phyloP scores from a whole-genome alignment of 2,888 invertebrate genomes.

The Matsumyia berberina region DNA sequence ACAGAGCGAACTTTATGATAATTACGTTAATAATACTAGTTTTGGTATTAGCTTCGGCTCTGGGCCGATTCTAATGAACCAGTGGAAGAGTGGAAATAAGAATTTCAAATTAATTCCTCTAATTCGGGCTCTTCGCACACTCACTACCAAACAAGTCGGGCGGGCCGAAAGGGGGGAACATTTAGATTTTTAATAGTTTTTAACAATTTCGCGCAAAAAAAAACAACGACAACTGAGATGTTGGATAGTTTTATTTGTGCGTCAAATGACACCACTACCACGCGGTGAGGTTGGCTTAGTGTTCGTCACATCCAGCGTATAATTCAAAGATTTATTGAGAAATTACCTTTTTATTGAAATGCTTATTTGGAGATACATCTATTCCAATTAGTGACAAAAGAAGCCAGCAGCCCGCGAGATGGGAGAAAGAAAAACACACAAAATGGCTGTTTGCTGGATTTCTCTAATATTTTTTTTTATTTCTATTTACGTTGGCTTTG shows the following conservation, averaged over 20 bases:
- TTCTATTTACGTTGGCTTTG: slow-evolving; percentile 15
- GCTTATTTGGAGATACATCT: slow-evolving; percentile 67
- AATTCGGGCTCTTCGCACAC: slow-evolving; percentile 3
- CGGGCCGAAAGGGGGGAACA: slow-evolving; percentile 1
- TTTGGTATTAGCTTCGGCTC: slow-evolving; percentile 20
- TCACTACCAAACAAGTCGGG: slow-evolving; percentile 13
- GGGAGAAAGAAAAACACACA: not conserved
- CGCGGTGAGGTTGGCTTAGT: slow-evolving; percentile 2
- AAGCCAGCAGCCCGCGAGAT: not conserved
- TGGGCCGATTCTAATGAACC: slow-evolving; percentile 5
- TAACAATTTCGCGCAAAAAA: slow-evolving; percentile 21
- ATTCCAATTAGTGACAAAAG: slow-evolving; percentile 71
- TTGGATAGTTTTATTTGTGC: slow-evolving; percentile 3
- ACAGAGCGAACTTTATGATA: slow-evolving; percentile 65
- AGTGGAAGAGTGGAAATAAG: not conserved
- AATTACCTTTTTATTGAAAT: slow-evolving; percentile 71
- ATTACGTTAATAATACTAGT: slow-evolving; percentile 67
- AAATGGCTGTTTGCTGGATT: slow-evolving; percentile 23
- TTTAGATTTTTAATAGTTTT: slow-evolving; percentile 47
- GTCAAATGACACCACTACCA: slow-evolving; percentile 27
- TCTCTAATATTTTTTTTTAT: slow-evolving; percentile 36
- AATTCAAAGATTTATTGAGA: slow-evolving; percentile 68
- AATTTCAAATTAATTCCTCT: slow-evolving; percentile 30
- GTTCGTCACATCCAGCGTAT: slow-evolving; percentile 37
- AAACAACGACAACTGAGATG: not conserved